Evolutionary conservation across 23 tunicate genomes (phyloP).

Genomic region (Diplosoma virens): DNA sequence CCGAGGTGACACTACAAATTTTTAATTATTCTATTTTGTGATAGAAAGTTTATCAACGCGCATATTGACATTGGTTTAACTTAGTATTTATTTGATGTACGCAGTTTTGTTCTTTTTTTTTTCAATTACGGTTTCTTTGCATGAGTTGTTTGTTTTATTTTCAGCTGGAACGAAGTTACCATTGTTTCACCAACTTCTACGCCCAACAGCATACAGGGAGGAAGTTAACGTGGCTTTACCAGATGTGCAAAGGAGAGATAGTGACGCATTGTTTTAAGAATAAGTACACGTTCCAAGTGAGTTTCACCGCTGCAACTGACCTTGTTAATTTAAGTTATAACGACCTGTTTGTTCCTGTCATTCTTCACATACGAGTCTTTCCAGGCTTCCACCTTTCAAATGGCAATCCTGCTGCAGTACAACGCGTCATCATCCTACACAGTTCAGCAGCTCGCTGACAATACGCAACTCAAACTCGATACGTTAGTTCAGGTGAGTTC

Average conservation of each 20-base stretch:
- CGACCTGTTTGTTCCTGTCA: neutral
- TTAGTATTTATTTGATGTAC: too few species aligned
- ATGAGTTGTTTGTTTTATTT: too few species aligned
- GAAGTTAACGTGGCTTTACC: slow-evolving; percentile 84
- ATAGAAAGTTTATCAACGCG: too few species aligned
- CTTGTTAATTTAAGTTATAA: too few species aligned
- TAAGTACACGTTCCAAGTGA: slow-evolving; percentile 85
- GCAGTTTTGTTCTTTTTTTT: too few species aligned
- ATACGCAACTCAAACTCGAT: slow-evolving; percentile 75
- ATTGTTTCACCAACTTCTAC: slow-evolving; percentile 75
- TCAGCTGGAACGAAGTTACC: slow-evolving; percentile 81
- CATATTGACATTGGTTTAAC: too few species aligned
- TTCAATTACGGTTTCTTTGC: too few species aligned
- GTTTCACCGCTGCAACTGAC: neutral
- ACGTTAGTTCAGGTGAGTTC: slow-evolving; percentile 65
- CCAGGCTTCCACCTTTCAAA: slow-evolving; percentile 99
- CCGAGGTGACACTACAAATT: too few species aligned
- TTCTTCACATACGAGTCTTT: neutral
- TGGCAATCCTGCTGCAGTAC: slow-evolving; percentile 94
- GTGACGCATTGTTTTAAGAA: slow-evolving; percentile 89
- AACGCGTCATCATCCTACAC: slow-evolving; percentile 70
- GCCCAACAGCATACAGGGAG: slow-evolving; percentile 80
- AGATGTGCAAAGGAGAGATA: slow-evolving; percentile 85
- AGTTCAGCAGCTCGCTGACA: slow-evolving; percentile 88
- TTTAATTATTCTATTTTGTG: too few species aligned